Base-by-base conservation (phyloP, 2,888 invertebrate species). In the Acanthopleura granulata region DNA sequence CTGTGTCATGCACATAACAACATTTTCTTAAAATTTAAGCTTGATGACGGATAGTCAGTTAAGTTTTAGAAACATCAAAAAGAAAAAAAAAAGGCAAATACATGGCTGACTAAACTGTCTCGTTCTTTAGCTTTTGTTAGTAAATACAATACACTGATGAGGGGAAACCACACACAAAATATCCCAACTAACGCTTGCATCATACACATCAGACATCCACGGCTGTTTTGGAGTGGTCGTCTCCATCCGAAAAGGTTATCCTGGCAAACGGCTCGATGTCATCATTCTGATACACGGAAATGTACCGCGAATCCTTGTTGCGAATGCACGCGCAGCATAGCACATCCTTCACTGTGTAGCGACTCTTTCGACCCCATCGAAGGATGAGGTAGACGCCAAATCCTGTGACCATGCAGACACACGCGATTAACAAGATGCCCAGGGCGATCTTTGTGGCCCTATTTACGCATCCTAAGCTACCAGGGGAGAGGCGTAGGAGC, bases 281-380 rank as follows among this genome's bases (percentile, higher is more conserved):
- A 27, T 66, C 66, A 66, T 66, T 66, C 29, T 66, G 66, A 14
- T 66, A 66, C 15, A 66, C 66, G 16, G 66, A 66, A 6, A 66
- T 66, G 25, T 66, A 66, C 1, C 66, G 66, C 6, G 1, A 9
- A 27, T 27, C 29, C 25, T 66, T 22, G 4, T 27, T 27, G 22
- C 66, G 22, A 16, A 22, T 6, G 25, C 66, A 66, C 15, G 66
- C 66, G 6, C 22, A 66, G 29, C 66, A 66, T 6, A 66, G 9
- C 29, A 66, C 18, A 25, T 66, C 66, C 29, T 27, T 22, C 27
- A 66, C 6, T 12, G 27, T 27, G 29, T 66, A 66, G 6, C 66
- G 66, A 66, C 66, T 66, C 25, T 66, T 66, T 6, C 66, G 66
- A 6, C 66, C 12, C 25, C 22, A 66, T 25, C 14, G 18, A 16